Base-by-base conservation (phyloP, 2,113 vertebrate genomes). In the Corydoras sp. region DNA sequence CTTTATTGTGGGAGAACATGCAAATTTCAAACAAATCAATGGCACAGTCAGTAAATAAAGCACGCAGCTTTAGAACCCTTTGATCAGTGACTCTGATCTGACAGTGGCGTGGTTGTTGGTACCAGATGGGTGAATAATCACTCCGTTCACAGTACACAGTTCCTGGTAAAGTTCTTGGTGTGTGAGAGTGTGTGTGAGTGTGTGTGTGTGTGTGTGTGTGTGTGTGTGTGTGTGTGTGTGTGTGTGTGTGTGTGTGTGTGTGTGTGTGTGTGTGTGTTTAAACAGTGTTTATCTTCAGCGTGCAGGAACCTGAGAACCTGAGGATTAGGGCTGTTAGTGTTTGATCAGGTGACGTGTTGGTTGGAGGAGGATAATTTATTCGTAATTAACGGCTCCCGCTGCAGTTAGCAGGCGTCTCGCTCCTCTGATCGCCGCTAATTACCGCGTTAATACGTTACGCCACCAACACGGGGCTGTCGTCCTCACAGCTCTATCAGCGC, bases 351-450 rank as follows among this genome's bases (percentile, higher is more conserved):
- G 35, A 43, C 35, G 62, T 29, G 43, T 51, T 43, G 12, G 43
- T 50, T 59, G 58, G 35, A 59, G 24, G 58, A 59, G 24, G 18
- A 59, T 30, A 8, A 15, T 64, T 49, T 49, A 49, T 0, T 18
- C 24, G 14, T 64, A 50, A 24, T 50, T 64, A 50, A 24, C 10
- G 12, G 14, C 54, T 3, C 6, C 3, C 54, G n/a, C 3, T n/a
- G 3, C 54, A 10, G 51, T 4, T 53, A 2, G 5, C 14, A 15
- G 5, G 54, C 54, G 5, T 56, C 54, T 53, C 51, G 11, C 24
- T 51, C 49, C 13, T 8, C 24, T 55, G 64, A 54, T 66, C 29
- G 64, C 65, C 31, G 51, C 53, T 66, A 66, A 66, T 66, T 66
- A 15, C 50, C 9, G 3, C 30, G 50, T 32, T 30, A 65, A 65